phyloP scores from a whole-genome alignment of 2,797 vertebrate genomes.

The Perodicticus potto region DNA sequence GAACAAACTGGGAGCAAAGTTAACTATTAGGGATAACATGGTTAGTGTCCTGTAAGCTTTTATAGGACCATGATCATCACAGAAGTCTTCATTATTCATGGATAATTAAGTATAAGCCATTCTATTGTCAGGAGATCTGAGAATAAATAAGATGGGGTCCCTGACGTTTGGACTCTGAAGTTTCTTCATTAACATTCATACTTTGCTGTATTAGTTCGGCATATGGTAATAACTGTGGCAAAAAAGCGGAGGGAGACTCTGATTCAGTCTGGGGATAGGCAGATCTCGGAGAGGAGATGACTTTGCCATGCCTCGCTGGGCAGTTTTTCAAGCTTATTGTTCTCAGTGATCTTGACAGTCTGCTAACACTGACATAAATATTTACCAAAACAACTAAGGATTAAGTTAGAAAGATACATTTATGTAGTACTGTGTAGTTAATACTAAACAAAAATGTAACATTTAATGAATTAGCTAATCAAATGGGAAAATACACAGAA shows the following conservation, averaged over 20 bases:
- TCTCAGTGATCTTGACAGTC: not conserved
- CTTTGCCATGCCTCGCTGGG: constrained; percentile 1
- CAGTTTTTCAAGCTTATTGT: constrained; percentile 16
- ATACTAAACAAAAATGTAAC: not conserved
- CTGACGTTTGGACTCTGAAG: not conserved
- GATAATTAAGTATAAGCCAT: not conserved
- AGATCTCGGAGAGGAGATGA: not conserved
- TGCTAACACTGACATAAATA: not conserved
- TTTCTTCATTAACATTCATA: not conserved
- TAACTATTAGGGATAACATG: not conserved
- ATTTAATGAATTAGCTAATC: not conserved
- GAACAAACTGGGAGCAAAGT: not conserved
- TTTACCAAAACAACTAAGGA: not conserved
- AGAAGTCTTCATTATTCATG: not conserved
- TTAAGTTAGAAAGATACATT: not conserved
- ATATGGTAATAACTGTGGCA: not conserved
- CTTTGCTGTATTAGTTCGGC: not conserved
- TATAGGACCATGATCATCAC: not conserved
- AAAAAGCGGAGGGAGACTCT: not conserved
- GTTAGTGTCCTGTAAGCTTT: not conserved
- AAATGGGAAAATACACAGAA: not conserved
- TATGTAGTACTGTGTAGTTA: not conserved
- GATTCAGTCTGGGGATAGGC: not conserved
- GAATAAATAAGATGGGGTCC: not conserved
- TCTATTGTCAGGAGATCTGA: not conserved